Percentiles rank a stretch among this genome's conserved stretches.
Conservation (phyloP, 2,113 vertebrate species). For the Phodopus roborovskii region DNA sequence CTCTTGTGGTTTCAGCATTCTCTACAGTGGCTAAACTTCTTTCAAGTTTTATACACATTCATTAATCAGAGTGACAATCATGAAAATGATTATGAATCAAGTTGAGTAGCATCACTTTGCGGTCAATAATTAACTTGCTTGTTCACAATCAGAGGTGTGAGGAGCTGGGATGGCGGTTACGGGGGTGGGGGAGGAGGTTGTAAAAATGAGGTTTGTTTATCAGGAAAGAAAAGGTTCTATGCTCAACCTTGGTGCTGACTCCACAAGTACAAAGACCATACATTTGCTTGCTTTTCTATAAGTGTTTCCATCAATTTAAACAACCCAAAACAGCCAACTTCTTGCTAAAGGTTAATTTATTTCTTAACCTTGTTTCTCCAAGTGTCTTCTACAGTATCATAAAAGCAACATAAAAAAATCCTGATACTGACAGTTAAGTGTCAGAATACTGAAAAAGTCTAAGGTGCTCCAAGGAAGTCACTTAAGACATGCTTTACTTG, state of each 20-base stretch:
- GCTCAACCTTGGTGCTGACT: background rate
- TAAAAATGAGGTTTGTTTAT: background rate
- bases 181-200: too few relatives aligned
- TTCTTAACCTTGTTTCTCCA: slow-evolving; percentile 17
- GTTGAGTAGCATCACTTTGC: background rate
- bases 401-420: background rate
- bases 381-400: background rate
- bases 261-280: background rate
- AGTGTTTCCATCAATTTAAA: background rate
- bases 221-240: background rate
- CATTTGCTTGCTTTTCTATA: background rate
- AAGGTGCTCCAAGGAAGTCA: background rate
- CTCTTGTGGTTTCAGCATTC: background rate
- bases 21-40: background rate
- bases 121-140: background rate
- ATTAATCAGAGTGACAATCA: background rate
- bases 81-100: background rate
- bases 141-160: background rate
- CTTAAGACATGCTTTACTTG: background rate
- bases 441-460: background rate
- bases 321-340: background rate
- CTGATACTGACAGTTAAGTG: too few relatives aligned
- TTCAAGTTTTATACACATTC: background rate
- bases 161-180: background rate
- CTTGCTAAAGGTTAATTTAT: background rate